Conservation (phyloP, 2,113 vertebrate species). For the Cryptomyrus ogoouensis region DNA sequence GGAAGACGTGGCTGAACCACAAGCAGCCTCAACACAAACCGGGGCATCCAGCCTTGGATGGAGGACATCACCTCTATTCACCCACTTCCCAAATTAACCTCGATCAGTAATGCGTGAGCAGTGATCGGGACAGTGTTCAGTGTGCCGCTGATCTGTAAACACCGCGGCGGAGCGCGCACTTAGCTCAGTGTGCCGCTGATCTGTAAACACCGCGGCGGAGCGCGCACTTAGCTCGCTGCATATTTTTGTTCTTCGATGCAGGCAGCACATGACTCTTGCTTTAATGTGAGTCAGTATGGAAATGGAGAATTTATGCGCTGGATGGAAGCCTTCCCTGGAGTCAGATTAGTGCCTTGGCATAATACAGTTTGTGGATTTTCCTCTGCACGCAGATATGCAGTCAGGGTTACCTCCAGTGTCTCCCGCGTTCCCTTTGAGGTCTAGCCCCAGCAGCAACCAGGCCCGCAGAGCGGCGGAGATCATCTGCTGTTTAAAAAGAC, state of each 20-base stretch:
- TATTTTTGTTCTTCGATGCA: not conserved
- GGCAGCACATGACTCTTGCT: not conserved
- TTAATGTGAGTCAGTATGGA: not conserved
- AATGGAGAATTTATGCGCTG: not conserved
- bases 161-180: too few species aligned
- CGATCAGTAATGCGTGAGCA: not conserved
- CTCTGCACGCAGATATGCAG: not conserved
- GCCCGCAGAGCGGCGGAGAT: not conserved
- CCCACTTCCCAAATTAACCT: not conserved
- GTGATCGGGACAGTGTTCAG: not conserved
- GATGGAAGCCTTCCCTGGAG: not conserved
- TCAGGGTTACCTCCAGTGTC: not conserved
- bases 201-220: not conserved
- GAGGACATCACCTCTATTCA: not conserved
- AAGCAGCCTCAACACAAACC: not conserved
- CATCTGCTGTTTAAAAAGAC: not conserved
- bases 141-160: too few species aligned
- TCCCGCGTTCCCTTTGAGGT: not conserved
- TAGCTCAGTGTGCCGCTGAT: not conserved
- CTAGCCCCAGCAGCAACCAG: not conserved
- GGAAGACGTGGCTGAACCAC: not conserved
- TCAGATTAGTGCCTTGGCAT: slow-evolving; percentile 3
- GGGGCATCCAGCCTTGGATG: not conserved
- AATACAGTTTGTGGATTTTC: not conserved
- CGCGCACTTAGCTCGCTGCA: not conserved